phyloP scores from a whole-genome alignment of 2,797 vertebrate species.

The Pseudomugil gertrudae region DNA sequence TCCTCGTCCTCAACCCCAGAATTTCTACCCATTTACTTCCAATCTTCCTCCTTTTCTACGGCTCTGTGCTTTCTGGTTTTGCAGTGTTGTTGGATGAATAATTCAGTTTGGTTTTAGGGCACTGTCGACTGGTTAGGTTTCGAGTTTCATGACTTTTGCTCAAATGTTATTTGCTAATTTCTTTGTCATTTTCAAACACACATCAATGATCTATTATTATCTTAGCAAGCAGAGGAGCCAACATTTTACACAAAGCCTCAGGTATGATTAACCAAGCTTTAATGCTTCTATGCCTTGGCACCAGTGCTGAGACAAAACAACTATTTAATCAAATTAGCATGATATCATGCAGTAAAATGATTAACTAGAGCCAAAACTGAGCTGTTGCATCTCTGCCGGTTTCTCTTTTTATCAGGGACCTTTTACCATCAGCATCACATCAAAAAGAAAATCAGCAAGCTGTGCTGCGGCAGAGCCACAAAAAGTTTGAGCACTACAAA shows the following conservation, averaged over 20 bases:
- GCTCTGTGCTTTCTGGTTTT: conserved; percentile 21
- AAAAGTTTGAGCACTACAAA: conserved; percentile 33
- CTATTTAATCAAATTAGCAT: conserved; percentile 64
- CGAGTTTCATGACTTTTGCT: background rate
- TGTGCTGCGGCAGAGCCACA: conserved; percentile 21
- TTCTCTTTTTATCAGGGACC: conserved; percentile 37
- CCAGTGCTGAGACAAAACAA: conserved; percentile 43
- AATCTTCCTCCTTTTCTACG: background rate
- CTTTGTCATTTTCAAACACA: conserved; percentile 25
- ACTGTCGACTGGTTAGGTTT: conserved; percentile 19
- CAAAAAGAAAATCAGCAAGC: conserved; percentile 45
- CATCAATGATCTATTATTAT: conserved; percentile 58
- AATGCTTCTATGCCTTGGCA: conserved; percentile 12
- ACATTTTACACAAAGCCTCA: conserved; percentile 27
- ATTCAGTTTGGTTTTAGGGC: background rate
- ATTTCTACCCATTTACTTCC: conserved; percentile 45
- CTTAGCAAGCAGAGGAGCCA: conserved; percentile 32
- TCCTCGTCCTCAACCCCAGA: conserved; percentile 47
- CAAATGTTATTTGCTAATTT: conserved; percentile 4
- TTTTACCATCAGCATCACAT: conserved; percentile 59
- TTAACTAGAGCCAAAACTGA: conserved; percentile 58
- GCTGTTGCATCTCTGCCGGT: conserved; percentile 34
- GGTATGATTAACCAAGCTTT: conserved; percentile 53
- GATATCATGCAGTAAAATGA: conserved; percentile 68
- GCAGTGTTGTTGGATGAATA: conserved; percentile 23